Evolutionary conservation across 2,888 invertebrate species (phyloP).

Genomic region (Deilephila elpenor): DNA sequence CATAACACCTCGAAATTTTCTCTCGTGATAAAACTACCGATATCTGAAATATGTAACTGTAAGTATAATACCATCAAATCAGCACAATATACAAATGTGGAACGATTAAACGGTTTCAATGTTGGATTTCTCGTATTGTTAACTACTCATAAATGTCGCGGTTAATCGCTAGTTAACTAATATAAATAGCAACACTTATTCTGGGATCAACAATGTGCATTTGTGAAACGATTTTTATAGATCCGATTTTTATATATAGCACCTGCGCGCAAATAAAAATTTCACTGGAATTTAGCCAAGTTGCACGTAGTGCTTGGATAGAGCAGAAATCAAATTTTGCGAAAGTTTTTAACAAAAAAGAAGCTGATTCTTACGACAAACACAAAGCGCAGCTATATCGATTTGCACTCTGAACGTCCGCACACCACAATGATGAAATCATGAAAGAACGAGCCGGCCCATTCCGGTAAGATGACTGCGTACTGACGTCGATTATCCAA

Average conservation of each 20-base stretch:
- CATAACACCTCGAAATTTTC: background rate
- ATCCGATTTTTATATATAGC: conserved; percentile 15
- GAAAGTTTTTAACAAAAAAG: background rate
- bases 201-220: background rate
- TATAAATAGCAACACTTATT: background rate
- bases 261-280: conserved; percentile 20
- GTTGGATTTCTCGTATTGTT: background rate
- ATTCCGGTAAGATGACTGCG: background rate
- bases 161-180: background rate
- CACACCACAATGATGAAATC: background rate
- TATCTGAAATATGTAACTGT: background rate
- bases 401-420: background rate
- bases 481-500: conserved; percentile 3
- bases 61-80: no score
- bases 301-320: conserved; percentile 8
- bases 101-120: background rate
- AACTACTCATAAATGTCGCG: background rate
- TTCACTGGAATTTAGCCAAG: conserved; percentile 17
- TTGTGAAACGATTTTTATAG: conserved; percentile 4
- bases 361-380: background rate
- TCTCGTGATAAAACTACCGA: no score
- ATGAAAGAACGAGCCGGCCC: background rate
- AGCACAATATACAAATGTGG: background rate
- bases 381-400: background rate
- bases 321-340: conserved; percentile 1